Evolutionary conservation across 2,113 vertebrate genomes (phyloP), one percentile per base, ranked within the genome.

Genomic region (Thunnus thynnus): DNA sequence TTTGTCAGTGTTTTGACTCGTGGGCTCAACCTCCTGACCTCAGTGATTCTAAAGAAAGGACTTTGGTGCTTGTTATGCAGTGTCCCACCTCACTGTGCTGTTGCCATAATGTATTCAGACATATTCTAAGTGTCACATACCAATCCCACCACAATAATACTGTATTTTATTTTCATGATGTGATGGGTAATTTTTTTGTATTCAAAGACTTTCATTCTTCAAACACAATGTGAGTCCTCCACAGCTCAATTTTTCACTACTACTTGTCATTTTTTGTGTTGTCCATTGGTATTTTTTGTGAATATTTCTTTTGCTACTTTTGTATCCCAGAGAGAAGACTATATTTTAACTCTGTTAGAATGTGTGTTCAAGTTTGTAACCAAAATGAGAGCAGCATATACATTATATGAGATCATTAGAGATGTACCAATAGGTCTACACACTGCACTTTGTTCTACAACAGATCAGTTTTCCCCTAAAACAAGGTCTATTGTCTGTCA

Each of bases 291-390:
- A 44, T 62, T 14, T 46, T 65, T 72, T 67, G 75, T 84, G 77
- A 76, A 84, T 80, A 44, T 90, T 91, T 89, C 56, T 88, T 94
- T 95, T 92, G 85, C 88, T 94, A 94, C 83, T 94, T 93, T 95
- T 95, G 83, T 95, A 95, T 94, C 85, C 86, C 86, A 88, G 84
- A 92, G 84, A 90, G 54, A 92, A 92, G 60, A 92, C 48, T 92
- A 86, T 93, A 92, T 94, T 93, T 94, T 86, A 93, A 90, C 87
- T 89, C 87, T 90, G 84, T 93, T 92, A 85, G 78, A 89, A 83
- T 92, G 79, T 92, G 80, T 63, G 67, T 91, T 90, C 72, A 62
- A 70, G 91, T 95, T 94, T 92, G 76, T 93, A 93, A 94, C 93
- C 92, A 93, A 95, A 95, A 92, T 82, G 71, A 91, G 88, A 91